Base-by-base conservation (phyloP, 2,797 vertebrate species). In the Xenopus petersii region DNA sequence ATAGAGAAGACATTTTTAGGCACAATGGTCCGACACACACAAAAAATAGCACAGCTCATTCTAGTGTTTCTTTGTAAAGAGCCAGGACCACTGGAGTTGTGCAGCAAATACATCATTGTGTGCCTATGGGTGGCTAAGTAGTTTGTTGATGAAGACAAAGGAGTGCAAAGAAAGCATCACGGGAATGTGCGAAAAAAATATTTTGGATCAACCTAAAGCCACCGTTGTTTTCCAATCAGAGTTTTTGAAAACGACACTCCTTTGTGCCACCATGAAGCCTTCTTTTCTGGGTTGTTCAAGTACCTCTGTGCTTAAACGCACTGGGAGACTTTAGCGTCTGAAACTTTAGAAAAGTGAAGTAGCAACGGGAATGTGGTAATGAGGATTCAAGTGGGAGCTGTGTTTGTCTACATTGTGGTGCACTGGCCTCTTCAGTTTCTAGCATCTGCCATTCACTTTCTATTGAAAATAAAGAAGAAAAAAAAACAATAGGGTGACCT, bases 1-100 rank as follows among this genome's bases (percentile, higher is more conserved):
- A 86, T 80, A 85, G 71, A 75, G 56, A 67, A 73, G 77, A 81
- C 82, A 82, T 85, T 83, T 86, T 84, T 82, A 75, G 61, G 49
- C 75, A 81, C 77, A 84, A 77, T 72, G 73, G 72, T 26, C 73
- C 63, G 67, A 73, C 55, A 70, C 47, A 55, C 70, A 30, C 8
- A 42, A 46, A 83, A 77, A 75, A 67, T 10, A 70, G 71, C 64
- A 4, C 64, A 26, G 26, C 10, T 75, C 55, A 33, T 70, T 80
- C 73, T 77, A 26, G 72, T 54, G 60, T 75, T 82, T 75, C n/a
- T 75, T 46, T 72, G 72, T 65, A 69, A 16, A 65, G 69, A 77
- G 79, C 75, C n/a, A 59, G 70, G 78, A 68, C 66, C 75, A 71
- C 7, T 71, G 55, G 71, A 82, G 54, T 61, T 75, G 75, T 70